phyloP scores from a whole-genome alignment of 2,888 invertebrate species.

The Trissoscelio sp. region DNA sequence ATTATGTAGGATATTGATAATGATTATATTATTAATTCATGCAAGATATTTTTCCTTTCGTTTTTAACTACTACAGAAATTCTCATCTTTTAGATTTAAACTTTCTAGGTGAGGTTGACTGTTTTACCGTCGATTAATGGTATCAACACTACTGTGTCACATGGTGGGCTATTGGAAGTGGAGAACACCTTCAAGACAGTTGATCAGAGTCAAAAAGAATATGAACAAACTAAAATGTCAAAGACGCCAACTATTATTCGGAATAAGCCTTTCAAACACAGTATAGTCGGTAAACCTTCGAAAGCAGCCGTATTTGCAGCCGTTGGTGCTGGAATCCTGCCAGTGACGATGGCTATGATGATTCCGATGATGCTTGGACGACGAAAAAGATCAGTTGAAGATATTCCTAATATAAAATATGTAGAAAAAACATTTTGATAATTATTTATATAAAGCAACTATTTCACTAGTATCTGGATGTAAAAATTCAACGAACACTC shows the following conservation, averaged over 20 bases:
- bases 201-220: slow-evolving; percentile 85
- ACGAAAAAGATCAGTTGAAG: slow-evolving; percentile 77
- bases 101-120: slow-evolving; percentile 86
- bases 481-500: too few relatives aligned
- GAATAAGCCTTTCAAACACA: slow-evolving; percentile 76
- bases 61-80: slow-evolving; percentile 64
- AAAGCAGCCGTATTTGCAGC: slow-evolving; percentile 88
- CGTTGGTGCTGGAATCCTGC: slow-evolving; percentile 91
- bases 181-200: slow-evolving; percentile 89
- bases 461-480: slow-evolving; percentile 5
- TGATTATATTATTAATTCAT: too few relatives aligned
- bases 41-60: too few relatives aligned
- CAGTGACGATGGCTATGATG: slow-evolving; percentile 92
- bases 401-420: slow-evolving; percentile 46
- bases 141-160: slow-evolving; percentile 86
- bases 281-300: slow-evolving; percentile 83
- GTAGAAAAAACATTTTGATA: slow-evolving; percentile 27
- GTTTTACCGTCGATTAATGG: slow-evolving; percentile 89
- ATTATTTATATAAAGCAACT: slow-evolving; percentile 16
- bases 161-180: slow-evolving; percentile 90
- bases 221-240: slow-evolving; percentile 76
- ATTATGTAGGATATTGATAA: too few relatives aligned
- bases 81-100: slow-evolving; percentile 71
- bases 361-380: slow-evolving; percentile 90
- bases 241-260: slow-evolving; percentile 69